Percentiles rank a stretch among this genome's conserved stretches.
Conservation (phyloP, 2,797 vertebrate species). For the Falco concolor region DNA sequence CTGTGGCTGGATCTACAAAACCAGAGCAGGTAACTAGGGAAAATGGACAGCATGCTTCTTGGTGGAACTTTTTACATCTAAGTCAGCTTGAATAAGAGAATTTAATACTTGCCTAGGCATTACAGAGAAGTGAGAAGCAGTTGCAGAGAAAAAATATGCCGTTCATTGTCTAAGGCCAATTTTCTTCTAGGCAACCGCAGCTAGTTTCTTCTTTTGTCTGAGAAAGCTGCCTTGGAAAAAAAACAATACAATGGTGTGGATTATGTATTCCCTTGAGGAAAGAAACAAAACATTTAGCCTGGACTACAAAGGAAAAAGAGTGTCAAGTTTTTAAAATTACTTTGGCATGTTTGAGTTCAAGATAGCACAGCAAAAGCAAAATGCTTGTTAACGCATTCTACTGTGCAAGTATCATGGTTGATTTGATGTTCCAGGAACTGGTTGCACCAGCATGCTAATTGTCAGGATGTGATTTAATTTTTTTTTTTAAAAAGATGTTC, state of each 20-base stretch:
- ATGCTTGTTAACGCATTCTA: neutral
- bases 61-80: neutral
- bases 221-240: neutral
- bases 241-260: neutral
- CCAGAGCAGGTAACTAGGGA: neutral
- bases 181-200: neutral
- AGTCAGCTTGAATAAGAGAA: neutral
- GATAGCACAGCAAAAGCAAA: neutral
- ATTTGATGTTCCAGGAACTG: neutral
- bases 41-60: neutral
- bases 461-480: neutral
- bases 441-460: neutral
- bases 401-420: neutral
- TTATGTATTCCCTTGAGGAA: neutral
- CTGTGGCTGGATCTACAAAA: neutral
- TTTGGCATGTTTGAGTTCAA: neutral
- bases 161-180: neutral
- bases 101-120: neutral
- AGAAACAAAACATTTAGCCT: conserved; percentile 28
- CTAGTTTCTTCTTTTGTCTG: neutral
- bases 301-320: neutral
- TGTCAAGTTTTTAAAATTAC: conserved; percentile 4
- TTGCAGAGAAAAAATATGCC: neutral
- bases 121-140: neutral
- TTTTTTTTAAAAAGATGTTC: neutral